phyloP scores from a whole-genome alignment of 1,140 invertebrate genomes.

The Drosophila auraria region DNA sequence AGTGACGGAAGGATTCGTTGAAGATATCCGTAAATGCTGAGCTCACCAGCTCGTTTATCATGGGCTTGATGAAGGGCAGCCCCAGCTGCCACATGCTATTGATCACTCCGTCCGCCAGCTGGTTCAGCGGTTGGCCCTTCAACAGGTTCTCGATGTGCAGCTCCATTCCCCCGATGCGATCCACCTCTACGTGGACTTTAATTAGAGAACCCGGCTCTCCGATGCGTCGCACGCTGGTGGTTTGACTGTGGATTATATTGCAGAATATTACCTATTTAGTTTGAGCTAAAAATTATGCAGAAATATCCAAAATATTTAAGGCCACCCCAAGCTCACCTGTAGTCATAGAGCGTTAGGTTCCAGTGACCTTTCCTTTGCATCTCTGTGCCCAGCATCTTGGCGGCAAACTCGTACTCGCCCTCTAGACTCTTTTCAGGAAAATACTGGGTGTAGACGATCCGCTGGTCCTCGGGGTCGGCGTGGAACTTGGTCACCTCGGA shows the following conservation, averaged over 20 bases:
- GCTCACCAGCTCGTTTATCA: constrained; percentile 93
- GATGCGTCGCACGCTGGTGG: constrained; percentile 89
- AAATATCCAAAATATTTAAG: too few species aligned
- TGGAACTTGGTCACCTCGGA: constrained; percentile 93
- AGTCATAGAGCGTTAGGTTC: constrained; percentile 91
- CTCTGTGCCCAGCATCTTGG: constrained; percentile 87
- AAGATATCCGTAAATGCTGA: constrained; percentile 93
- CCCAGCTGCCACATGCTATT: constrained; percentile 92
- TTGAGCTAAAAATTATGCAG: too few species aligned
- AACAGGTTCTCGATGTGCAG: constrained; percentile 90
- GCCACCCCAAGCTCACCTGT: constrained; percentile 70
- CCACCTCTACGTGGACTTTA: constrained; percentile 89
- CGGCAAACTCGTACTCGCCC: constrained; percentile 89
- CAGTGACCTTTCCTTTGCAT: constrained; percentile 89
- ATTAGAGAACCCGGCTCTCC: constrained; percentile 86
- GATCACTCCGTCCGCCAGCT: constrained; percentile 86
- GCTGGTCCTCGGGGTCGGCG: constrained; percentile 88
- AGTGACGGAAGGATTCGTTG: constrained; percentile 89
- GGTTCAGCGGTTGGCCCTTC: constrained; percentile 89
- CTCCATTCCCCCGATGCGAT: constrained; percentile 90
- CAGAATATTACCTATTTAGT: neutral
- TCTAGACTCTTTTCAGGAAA: constrained; percentile 91
- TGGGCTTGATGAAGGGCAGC: constrained; percentile 89
- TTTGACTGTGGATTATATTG: constrained; percentile 86
- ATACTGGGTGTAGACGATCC: constrained; percentile 91